These are phyloP conservation scores for Alfaro cultratus DNA, from an alignment of 2,797 vertebrate genomes.

Conservation along the genomic window DNA sequence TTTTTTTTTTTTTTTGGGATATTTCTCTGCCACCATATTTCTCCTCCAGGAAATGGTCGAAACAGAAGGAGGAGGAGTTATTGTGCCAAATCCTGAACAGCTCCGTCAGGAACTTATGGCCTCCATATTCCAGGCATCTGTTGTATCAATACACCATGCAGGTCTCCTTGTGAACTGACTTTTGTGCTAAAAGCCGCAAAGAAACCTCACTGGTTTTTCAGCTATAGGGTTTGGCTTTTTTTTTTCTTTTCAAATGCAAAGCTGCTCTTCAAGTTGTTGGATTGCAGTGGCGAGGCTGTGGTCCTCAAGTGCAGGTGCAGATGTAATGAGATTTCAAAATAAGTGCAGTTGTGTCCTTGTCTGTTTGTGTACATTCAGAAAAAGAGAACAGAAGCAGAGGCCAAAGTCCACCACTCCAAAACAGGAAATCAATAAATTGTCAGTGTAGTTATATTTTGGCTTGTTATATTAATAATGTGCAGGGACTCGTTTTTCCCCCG, in stretches of 20 bases:
- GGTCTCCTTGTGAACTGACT: background rate
- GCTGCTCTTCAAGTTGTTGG: background rate
- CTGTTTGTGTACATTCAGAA: background rate
- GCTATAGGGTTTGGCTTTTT: background rate
- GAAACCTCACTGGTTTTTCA: background rate
- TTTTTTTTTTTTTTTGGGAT: background rate
- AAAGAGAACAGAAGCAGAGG: background rate
- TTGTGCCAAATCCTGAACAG: background rate
- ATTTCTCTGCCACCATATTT: background rate
- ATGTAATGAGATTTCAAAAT: background rate
- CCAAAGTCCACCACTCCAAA: background rate
- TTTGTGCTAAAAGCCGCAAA: background rate
- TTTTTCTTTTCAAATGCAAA: background rate
- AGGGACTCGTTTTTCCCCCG: background rate
- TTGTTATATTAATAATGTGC: background rate
- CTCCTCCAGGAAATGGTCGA: background rate
- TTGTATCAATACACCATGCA: background rate
- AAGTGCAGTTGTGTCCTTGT: slow-evolving; percentile 1
- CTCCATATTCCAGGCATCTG: background rate
- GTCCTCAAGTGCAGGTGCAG: background rate
- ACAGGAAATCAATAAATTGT: background rate
- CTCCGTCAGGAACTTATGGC: background rate
- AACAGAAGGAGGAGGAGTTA: background rate
- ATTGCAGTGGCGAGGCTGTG: background rate
- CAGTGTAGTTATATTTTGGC: background rate